A percentile compares a stretch with the other conserved stretches of the same genome.
Conservation (phyloP, 2,888 invertebrate genomes). For the Cataglyphis cursor region DNA sequence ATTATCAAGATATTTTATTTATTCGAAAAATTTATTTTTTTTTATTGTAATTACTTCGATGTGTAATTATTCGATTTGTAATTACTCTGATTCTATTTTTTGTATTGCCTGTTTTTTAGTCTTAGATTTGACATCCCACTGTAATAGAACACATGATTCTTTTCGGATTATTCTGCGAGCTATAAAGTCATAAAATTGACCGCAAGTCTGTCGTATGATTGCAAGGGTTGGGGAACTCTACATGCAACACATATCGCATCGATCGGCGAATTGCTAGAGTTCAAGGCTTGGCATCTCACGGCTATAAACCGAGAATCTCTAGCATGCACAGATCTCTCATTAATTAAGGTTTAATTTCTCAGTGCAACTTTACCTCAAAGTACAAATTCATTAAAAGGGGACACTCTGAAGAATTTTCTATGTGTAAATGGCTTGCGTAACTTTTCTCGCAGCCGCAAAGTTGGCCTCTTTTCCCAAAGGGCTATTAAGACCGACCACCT, state of each 20-base stretch:
- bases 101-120: too few species aligned
- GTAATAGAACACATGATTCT: constrained; percentile 13
- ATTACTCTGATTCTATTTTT: background rate
- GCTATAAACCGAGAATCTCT: constrained; percentile 24
- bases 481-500: constrained; percentile 41
- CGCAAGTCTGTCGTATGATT: constrained; percentile 27
- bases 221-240: background rate
- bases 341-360: constrained; percentile 34
- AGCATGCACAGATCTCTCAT: background rate
- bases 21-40: background rate
- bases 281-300: constrained; percentile 46
- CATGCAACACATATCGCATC: constrained; percentile 46
- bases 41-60: background rate
- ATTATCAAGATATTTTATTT: background rate
- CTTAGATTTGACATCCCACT: background rate
- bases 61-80: background rate
- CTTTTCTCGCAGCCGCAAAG: constrained; percentile 7
- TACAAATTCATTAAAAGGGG: background rate
- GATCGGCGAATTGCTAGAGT: constrained; percentile 46
- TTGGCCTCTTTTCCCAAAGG: background rate
- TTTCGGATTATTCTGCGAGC: constrained; percentile 13
- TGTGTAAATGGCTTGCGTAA: constrained; percentile 14
- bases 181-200: constrained; percentile 53
- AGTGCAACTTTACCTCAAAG: background rate
- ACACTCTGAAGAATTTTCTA: background rate